Conservation (phyloP, 1,140 invertebrate species). For the Harlomillsia oculata region DNA sequence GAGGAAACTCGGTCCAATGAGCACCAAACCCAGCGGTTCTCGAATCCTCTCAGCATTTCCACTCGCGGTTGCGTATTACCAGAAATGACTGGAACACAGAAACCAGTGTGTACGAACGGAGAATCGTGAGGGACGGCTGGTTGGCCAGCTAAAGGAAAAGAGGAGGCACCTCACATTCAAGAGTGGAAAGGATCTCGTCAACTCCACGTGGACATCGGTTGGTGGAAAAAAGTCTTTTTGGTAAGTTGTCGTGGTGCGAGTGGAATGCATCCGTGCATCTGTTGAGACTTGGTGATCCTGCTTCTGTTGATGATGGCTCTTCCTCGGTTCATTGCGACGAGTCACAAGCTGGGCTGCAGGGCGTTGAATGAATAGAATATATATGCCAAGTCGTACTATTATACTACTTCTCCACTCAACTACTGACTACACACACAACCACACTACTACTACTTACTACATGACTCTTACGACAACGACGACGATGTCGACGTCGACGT, state of each 20-base stretch:
- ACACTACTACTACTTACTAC: no score
- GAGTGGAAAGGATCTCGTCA: not conserved
- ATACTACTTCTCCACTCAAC: no score
- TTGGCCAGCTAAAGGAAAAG: not conserved
- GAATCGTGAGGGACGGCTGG: not conserved
- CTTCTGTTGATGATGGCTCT: slow-evolving; percentile 13
- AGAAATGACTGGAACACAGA: no score
- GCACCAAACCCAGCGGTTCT: not conserved
- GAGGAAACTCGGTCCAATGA: not conserved
- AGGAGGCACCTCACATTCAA: not conserved
- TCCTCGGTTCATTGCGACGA: slow-evolving; percentile 8
- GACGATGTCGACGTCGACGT: no score
- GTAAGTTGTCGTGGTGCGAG: not conserved
- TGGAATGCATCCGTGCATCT: slow-evolving; percentile 5
- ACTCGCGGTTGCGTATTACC: no score
- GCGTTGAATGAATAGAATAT: slow-evolving; percentile 25
- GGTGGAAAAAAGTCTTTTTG: slow-evolving; percentile 3
- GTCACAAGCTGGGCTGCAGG: slow-evolving; percentile 15
- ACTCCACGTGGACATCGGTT: slow-evolving; percentile 25
- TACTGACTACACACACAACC: no score
- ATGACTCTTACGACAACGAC: no score
- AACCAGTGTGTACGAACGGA: not conserved
- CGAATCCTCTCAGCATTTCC: not conserved
- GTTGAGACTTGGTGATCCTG: not conserved
- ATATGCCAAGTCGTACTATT: no score